phyloP scores from a whole-genome alignment of 2,797 vertebrate species.

The Paguma larvata region DNA sequence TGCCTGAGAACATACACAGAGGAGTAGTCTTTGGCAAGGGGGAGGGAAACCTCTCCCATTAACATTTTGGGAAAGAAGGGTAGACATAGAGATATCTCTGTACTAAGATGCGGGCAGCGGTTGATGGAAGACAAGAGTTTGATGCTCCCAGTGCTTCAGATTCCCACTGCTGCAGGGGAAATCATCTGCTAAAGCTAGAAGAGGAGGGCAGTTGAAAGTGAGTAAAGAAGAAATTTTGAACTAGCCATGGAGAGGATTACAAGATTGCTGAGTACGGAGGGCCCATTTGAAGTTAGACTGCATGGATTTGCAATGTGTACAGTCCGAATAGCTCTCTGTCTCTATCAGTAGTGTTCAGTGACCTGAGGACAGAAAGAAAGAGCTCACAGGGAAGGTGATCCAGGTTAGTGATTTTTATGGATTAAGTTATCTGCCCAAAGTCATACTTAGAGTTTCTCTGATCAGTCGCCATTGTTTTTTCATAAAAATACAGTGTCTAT shows the following conservation, averaged over 20 bases:
- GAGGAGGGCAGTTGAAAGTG: background rate
- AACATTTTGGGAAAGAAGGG: background rate
- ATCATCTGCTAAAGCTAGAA: background rate
- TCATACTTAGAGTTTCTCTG: background rate
- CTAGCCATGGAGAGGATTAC: background rate
- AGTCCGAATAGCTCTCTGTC: background rate
- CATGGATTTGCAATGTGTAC: background rate
- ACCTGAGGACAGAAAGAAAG: background rate
- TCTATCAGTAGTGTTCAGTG: background rate
- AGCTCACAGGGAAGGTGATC: background rate
- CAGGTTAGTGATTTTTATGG: conserved; percentile 35
- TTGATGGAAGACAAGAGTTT: background rate
- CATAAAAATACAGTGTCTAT: background rate
- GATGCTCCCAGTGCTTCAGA: background rate
- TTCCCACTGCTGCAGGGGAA: background rate
- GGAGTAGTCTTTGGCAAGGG: background rate
- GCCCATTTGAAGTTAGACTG: background rate
- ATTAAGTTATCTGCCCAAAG: conserved; percentile 57
- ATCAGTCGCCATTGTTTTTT: background rate
- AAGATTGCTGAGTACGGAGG: background rate
- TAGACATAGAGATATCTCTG: background rate
- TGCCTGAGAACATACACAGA: background rate
- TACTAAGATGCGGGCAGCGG: background rate
- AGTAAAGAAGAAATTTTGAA: background rate
- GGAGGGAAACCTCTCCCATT: background rate